Evolutionary conservation across 2,888 invertebrate species (phyloP).

Genomic region (Stenoptilia bipunctidactyla): DNA sequence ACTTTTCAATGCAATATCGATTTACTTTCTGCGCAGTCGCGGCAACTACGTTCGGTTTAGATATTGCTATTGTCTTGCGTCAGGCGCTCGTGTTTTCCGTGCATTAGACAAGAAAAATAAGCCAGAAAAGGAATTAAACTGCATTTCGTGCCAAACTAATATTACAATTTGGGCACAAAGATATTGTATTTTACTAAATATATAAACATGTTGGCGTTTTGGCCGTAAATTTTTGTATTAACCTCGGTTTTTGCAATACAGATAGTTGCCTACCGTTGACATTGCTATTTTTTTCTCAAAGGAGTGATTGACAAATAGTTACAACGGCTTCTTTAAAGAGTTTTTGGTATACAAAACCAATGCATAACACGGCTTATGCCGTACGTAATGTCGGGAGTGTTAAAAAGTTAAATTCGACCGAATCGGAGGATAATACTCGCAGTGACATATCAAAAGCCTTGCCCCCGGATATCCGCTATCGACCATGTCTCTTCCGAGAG

Average conservation of each 20-base stretch:
- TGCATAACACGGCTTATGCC: conserved; percentile 50
- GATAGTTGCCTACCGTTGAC: neutral
- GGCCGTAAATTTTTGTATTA: neutral
- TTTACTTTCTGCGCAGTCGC: neutral
- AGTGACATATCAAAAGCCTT: conserved; percentile 31
- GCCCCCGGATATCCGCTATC: conserved; percentile 34
- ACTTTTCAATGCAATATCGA: neutral
- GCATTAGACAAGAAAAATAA: neutral
- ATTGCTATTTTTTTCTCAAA: neutral
- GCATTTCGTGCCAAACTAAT: neutral
- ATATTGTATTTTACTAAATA: no score
- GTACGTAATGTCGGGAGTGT: conserved; percentile 24
- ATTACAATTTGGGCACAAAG: neutral
- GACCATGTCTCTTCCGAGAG: conserved; percentile 72
- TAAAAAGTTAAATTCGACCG: conserved; percentile 44
- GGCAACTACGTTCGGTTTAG: neutral
- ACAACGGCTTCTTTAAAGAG: conserved; percentile 42
- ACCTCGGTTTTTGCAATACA: neutral
- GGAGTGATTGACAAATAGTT: conserved; percentile 18
- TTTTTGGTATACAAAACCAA: conserved; percentile 36
- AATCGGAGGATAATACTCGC: conserved; percentile 51
- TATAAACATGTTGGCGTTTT: neutral
- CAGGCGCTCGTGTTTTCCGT: neutral
- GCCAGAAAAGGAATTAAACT: neutral
- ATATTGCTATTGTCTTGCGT: neutral